Base-by-base conservation (phyloP, 1,140 invertebrate genomes). In the Lysiphlebus fabarum region DNA sequence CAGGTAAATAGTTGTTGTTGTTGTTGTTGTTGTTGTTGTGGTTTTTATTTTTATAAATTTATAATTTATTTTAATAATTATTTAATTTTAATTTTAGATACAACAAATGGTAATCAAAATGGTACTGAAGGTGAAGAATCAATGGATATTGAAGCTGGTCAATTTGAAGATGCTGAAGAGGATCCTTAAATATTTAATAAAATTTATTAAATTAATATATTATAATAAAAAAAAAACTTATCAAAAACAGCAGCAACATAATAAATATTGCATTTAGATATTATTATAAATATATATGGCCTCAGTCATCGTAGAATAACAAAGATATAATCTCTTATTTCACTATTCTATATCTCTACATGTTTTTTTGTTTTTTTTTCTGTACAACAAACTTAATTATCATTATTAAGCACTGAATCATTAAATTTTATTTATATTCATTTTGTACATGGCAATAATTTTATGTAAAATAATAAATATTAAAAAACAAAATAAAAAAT, bases 121-220 rank as follows among this genome's bases (percentile, higher is more conserved):
- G 74, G 72, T 8, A 70, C 67, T 34, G 34, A 40, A 40, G 58
- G 49, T 11, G 76, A 78, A 42, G 79, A 81, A 66, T 68, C 69
- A 42, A 82, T 83, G 75, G 75, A 81, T 33, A 65, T 82, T 60
- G 82, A 84, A 58, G 72, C 74, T 37, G 82, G 79, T 49, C 82
- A 83, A 67, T 84, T 84, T 68, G 82, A 83, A 72, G 83, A 84
- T 67, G 82, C 82, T 41, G 82, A 82, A 58, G 75, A 80, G 65
- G 73, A 76, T 68, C 74, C 71, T 56, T 79, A 77, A 77, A 4
- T 26, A 26, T 67, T 43, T 26, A 59, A 34, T 44, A 8, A n/a
- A 6, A 33, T 33, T 48, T 7, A 48, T 48, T 10, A 40, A 51
- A 37, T 11, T 14, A 10, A 56, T 11, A 26, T 10, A 42, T n/a